phyloP scores from a whole-genome alignment of 2,888 invertebrate genomes.

The Entomobrya proxima region DNA sequence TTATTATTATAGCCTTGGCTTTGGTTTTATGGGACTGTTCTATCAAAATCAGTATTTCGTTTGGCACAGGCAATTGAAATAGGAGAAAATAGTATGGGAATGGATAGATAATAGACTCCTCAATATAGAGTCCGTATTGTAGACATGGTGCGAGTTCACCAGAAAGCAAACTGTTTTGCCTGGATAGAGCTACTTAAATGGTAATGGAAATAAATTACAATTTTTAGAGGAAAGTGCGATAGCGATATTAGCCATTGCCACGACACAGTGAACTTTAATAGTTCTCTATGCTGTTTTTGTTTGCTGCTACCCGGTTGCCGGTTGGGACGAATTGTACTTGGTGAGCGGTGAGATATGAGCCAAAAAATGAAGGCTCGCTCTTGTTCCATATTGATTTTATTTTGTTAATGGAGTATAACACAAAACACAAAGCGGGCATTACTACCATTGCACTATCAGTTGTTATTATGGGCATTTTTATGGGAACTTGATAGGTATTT shows the following conservation, averaged over 20 bases:
- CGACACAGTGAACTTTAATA: neutral
- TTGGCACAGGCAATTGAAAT: neutral
- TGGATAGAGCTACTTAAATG: too few relatives aligned
- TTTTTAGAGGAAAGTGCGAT: too few relatives aligned
- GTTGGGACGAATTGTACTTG: neutral
- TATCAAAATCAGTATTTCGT: neutral
- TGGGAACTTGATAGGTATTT: neutral
- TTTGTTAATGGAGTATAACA: conserved; percentile 14
- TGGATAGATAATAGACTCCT: neutral
- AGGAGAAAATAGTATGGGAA: neutral
- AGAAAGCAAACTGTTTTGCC: too few relatives aligned
- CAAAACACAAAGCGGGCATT: too few relatives aligned
- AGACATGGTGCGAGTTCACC: too few relatives aligned
- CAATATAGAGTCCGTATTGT: too few relatives aligned
- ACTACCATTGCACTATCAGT: neutral
- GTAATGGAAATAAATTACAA: too few relatives aligned
- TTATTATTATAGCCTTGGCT: neutral
- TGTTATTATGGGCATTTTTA: neutral
- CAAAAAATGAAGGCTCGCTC: neutral
- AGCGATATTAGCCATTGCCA: neutral
- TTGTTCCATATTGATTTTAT: conserved; percentile 5
- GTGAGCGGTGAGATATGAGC: neutral
- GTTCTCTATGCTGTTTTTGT: too few relatives aligned
- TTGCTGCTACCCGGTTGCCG: too few relatives aligned
- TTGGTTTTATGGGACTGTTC: neutral